A percentile compares a stretch with the other conserved stretches of the same genome.
phyloP scores from a whole-genome alignment of 1,140 invertebrate species.

The Eupristina koningsbergeri region DNA sequence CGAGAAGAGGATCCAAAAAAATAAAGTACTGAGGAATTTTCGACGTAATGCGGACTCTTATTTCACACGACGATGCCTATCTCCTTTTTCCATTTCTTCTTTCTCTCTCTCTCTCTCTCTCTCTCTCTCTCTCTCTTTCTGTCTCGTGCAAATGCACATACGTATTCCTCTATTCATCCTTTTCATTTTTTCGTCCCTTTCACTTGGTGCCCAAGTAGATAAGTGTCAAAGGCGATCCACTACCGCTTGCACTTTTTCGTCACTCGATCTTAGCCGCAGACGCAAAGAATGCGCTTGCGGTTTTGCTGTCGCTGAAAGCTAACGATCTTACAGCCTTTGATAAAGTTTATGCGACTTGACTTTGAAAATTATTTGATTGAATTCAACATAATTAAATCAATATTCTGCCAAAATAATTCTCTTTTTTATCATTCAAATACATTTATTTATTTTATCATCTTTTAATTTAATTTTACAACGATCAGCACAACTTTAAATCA shows the following conservation, averaged over 20 bases:
- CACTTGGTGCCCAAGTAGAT: conserved; percentile 14
- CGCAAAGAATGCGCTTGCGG: conserved; percentile 37
- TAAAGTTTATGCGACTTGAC: neutral
- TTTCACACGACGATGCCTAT: conserved; percentile 27
- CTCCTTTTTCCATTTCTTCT: neutral
- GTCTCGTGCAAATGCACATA: no score
- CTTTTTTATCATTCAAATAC: no score
- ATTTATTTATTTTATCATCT: no score
- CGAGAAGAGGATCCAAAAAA: neutral
- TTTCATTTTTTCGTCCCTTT: neutral
- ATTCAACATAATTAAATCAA: neutral
- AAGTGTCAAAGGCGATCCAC: conserved; percentile 39
- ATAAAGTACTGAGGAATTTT: conserved; percentile 21
- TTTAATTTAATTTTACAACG: no score
- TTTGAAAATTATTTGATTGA: neutral
- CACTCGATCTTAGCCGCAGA: conserved; percentile 46
- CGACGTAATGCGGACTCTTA: conserved; percentile 6
- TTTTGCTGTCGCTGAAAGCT: neutral
- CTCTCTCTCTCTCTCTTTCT: neutral
- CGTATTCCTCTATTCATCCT: neutral
- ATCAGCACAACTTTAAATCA: no score
- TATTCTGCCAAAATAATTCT: neutral
- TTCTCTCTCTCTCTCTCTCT: neutral
- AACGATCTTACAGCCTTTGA: neutral
- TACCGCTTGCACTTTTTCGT: conserved; percentile 49